These are phyloP conservation scores for Psephotus haematonotus DNA, from an alignment of 2,113 vertebrate genomes.

Conservation along the genomic window DNA sequence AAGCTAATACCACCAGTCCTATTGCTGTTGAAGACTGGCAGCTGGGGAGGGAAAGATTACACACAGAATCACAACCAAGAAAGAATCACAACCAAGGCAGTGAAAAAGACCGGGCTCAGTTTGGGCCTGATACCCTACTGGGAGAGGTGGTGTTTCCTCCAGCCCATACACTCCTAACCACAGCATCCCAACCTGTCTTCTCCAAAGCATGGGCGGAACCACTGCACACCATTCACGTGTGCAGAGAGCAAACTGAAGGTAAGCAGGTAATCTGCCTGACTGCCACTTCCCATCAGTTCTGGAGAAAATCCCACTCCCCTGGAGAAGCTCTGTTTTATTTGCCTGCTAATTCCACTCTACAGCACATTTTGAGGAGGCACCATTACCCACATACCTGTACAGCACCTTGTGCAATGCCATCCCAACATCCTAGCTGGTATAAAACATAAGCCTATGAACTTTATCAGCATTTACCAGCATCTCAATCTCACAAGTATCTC, in stretches of 20 bases:
- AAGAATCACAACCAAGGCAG: not conserved
- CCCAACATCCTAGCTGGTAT: not conserved
- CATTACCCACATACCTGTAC: accelerated
- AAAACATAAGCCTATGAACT: not conserved
- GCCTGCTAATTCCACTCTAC: not conserved
- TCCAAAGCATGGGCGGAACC: not conserved
- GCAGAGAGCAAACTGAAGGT: not conserved
- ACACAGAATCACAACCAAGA: not conserved
- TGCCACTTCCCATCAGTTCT: not conserved
- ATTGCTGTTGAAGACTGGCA: not conserved
- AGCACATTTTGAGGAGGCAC: not conserved
- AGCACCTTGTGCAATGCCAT: not conserved
- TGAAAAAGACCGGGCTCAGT: not conserved
- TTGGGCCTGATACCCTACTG: not conserved
- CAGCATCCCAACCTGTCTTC: not conserved
- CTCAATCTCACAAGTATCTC: not conserved
- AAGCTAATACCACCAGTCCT: not conserved
- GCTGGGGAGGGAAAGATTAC: not conserved
- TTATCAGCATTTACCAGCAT: not conserved
- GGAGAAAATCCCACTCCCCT: not conserved
- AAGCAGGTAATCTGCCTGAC: not conserved
- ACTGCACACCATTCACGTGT: accelerated
- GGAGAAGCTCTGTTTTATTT: not conserved
- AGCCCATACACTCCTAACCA: not conserved
- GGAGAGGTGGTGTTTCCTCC: not conserved